Conservation (phyloP, 1,140 invertebrate genomes). For the Drosophila trapezifrons region DNA sequence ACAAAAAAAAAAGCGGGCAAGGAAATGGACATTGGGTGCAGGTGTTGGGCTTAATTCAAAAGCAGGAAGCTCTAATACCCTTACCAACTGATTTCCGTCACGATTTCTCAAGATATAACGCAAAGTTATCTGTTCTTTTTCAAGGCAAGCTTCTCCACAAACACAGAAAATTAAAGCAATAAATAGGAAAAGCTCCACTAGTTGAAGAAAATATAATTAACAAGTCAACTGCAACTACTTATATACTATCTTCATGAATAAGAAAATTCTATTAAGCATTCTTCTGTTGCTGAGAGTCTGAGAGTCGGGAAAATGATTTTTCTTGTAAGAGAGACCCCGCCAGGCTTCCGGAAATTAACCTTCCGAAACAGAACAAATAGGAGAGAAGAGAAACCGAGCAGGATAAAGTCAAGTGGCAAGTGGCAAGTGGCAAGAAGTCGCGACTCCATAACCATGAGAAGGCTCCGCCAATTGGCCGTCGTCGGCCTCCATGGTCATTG, state of each 20-base stretch:
- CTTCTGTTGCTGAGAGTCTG: background rate
- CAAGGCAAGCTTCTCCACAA: too few species aligned
- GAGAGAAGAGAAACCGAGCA: background rate
- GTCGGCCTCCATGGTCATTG: slow-evolving; percentile 32
- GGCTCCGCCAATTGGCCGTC: slow-evolving; percentile 48
- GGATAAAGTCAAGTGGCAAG: slow-evolving; percentile 12
- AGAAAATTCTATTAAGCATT: background rate
- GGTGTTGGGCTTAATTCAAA: background rate
- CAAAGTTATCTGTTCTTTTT: too few species aligned
- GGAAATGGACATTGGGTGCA: background rate
- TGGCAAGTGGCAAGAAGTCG: slow-evolving; percentile 5
- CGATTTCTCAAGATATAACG: background rate
- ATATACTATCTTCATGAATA: too few species aligned
- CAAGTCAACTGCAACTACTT: background rate
- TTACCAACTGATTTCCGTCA: background rate
- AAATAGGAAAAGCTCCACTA: too few species aligned
- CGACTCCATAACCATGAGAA: too few species aligned
- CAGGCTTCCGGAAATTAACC: slow-evolving; percentile 21
- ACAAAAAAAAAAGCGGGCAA: background rate
- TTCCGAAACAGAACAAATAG: background rate
- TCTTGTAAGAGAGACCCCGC: too few species aligned
- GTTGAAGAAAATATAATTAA: background rate
- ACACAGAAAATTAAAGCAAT: too few species aligned
- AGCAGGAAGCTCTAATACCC: background rate
- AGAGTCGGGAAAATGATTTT: slow-evolving; percentile 3